Base-by-base conservation (phyloP, 2,113 vertebrate species). In the Hydropotes inermis region DNA sequence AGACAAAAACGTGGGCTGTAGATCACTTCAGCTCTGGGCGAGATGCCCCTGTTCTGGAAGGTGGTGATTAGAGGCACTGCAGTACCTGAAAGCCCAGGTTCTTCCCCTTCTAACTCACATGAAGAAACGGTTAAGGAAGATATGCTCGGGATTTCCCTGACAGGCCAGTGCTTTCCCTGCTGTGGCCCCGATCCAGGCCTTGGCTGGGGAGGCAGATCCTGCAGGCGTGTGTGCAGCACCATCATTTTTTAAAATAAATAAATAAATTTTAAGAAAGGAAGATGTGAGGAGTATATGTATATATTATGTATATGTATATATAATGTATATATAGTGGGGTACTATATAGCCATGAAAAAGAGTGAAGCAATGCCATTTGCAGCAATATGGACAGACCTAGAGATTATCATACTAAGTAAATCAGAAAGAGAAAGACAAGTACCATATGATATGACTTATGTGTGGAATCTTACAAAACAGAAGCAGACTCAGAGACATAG, bases 71-170 rank as follows among this genome's bases (percentile, higher is more conserved):
- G 83, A 91, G 91, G 33, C 58, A 39, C 16, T 91, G n/a, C 8
- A 43, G 1, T 87, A 21, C 43, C 91, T 87, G 1, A 84, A 83
- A 89, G 30, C 76, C 47, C 13, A 79, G 21, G 7, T 86, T 87
- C 27, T 79, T 94, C 4, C 14, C 17, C 21, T 93, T 67, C 61
- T 25, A 79, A 33, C 17, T 91, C 3, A 27, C 19, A 15, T 55
- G 89, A 97, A 91, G n/a, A 96, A 91, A 76, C n/a, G 47, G 25
- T 87, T 94, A 36, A 92, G 67, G 43, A 82, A 82, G 30, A n/a
- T n/a, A 5, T 81, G 47, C 45, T 33, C n/a, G 47, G 78, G 78
- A 21, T 30, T 52, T n/a, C 30, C 30, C 17, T n/a, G 47, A 50
- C 30, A 19, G 78, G 33, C 78, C 78, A 50, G 30, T 3, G 45